Base-by-base conservation (phyloP, 2,797 vertebrate species). In the Enteromius unitaeniatus region DNA sequence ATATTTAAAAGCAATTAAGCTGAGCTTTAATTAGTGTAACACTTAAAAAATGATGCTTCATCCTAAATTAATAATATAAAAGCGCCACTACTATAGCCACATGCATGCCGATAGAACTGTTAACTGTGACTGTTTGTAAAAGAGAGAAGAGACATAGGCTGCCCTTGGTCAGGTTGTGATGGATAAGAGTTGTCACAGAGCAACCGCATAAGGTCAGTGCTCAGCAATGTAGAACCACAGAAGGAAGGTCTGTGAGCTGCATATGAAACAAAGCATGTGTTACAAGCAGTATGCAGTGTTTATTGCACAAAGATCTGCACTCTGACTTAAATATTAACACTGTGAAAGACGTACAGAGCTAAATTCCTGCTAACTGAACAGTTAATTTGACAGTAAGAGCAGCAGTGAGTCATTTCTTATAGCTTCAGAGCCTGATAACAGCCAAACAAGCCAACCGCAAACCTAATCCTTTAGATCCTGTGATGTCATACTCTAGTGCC, bases 121-220 rank as follows among this genome's bases (percentile, higher is more conserved):
- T 37, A 70, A 70, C 47, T 26, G 37, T 11, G 53, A 47, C 17
- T 15, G 76, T 75, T 8, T 26, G 7, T 64, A 9, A 9, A 4
- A 15, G 14, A 23, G 4, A 58, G 74, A 23, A 77, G 3, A 60
- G 34, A 62, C 15, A n/a, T 4, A 76, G 51, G 19, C 70, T 28
- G 42, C 34, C 68, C 68, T 73, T 64, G 68, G 47, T 64, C 49
- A 64, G 82, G 53, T 45, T 65, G 55, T 26, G 78, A 81, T 14
- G 53, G 60, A 87, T 68, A 74, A 81, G 74, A 75, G 73, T 31
- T 34, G 28, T 58, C n/a, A 70, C 70, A 26, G 10, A 19, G 9
- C 53, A 75, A 28, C 40, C 62, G 76, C 70, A 58, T 45, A 40
- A 69, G 49, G 58, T 53, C n/a, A 28, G 13, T 73, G 45, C 40